Base-by-base conservation (phyloP, 2,888 invertebrate species). In the Cryptocheilus praepositus region DNA sequence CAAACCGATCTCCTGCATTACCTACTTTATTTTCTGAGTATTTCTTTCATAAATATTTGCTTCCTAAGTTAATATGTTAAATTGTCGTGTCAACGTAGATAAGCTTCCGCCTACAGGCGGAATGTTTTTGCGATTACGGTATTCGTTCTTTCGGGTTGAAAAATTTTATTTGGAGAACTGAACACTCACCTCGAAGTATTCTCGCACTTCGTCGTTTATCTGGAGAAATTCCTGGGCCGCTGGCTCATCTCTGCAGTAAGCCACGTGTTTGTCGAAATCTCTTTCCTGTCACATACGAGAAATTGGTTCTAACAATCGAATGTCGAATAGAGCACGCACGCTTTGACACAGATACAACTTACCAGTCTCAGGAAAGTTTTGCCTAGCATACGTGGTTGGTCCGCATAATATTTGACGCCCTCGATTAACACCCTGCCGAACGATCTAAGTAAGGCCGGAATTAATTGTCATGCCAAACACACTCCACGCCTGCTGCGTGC, bases 251-350 rank as follows among this genome's bases (percentile, higher is more conserved):
- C 94, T 93, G 88, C 95, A 96, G 89, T 97, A 97, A 64, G 93
- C 93, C 56, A 96, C 96, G 89, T 98, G 97, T 86, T 96, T 95
- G 90, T 98, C 97, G 88, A 98, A 98, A 90, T 98, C 97, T 60
- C 97, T 91, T 91, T 98, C 97, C 92, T 92, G 36, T 0, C 62
- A 60, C 13, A 51, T 70, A 75, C 4, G 7, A 67, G 22, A 4
- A 56, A 45, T 46, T 15, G 4, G 46, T 55, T 49, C 16, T 16
- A 45, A 19, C 15, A 5, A 7, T 21, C 19, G 25, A 25, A 25
- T 25, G 2, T 25, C 53, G 25, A 53, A 11, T 19, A n/a, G 53
- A 55, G n/a, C 22, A 46, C 46, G 2, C 25, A 25, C 46, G 2
- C 25, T 3, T 25, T 25, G 25, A 5, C 5, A 25, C 25, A 25